Base-by-base conservation (phyloP, 1,140 invertebrate genomes). In the Episyrphus balteatus region DNA sequence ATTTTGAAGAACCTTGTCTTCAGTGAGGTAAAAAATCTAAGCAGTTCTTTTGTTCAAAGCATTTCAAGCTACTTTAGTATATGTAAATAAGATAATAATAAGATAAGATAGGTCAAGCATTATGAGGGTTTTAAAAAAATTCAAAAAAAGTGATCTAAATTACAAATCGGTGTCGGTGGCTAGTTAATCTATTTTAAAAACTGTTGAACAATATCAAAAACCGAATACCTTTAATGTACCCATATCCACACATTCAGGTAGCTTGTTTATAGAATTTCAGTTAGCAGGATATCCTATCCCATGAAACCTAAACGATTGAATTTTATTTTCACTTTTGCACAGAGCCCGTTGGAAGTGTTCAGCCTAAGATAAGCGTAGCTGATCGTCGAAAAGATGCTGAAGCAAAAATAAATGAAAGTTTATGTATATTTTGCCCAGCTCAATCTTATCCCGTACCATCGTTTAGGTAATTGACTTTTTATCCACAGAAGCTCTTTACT, bases 311-410 rank as follows among this genome's bases (percentile, higher is more conserved):
- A 41, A 21, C 13, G 7, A 41, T 41, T 41, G 12, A 14, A 41
- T 18, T 41, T 7, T 19, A 5, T 60, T 41, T 41, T 3, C 17
- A 8, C 26, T 51, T 52, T 62, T 61, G 49, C 65, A 50, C 71
- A 81, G 80, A 83, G 63, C 80, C 81, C n/a, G 72, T 82, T 58
- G 80, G 80, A 58, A 83, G 76, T 59, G 79, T 79, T 59, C 73
- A 78, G 36, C 82, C 81, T 37, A 82, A 76, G 66, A 74, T 82
- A 48, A 74, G 57, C 41, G 56, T 75, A 52, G 76, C 72, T 69
- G 76, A 72, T 76, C 75, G 59, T 65, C 76, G 68, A 72, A 77
- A 58, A 72, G 53, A 55, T 41, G 62, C 58, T 18, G 55, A 51
- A 13, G 54, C 62, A 42, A 44, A 47, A 13, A n/a, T 51, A 17